Evolutionary conservation across 2,888 invertebrate genomes (phyloP), one percentile per base, ranked within the genome.

Genomic region (Capitulum mitella): DNA sequence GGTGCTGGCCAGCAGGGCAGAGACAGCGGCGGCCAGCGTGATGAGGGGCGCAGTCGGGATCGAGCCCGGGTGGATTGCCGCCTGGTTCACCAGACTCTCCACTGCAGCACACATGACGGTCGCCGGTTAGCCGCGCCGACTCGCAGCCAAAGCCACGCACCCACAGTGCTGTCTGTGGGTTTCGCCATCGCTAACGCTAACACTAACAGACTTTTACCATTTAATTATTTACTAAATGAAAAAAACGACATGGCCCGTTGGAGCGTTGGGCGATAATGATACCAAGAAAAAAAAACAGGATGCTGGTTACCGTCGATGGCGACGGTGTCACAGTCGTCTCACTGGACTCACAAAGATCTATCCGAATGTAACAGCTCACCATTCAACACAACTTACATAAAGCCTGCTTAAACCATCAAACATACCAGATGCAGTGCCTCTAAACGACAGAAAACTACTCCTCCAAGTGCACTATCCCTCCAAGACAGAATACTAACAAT

Each of bases 21-120:
- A n/a, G n/a, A n/a, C n/a, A n/a, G n/a, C n/a, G 29, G 58, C 5
- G 5, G 0, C 32, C 6, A 32, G 34, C 81, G 89, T 85, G 79
- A 89, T 89, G 79, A 90, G 85, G 26, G 89, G 89, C 70, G 90
- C 90, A 83, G 90, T 89, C 78, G 89, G 88, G 82, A 90, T 90
- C 81, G 89, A 89, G 77, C 90, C 90, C 6, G 89, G 90, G 84
- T 90, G 90, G 82, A 90, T 90, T 84, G 89, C 89, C 79, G 90
- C 89, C 26, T 40, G 70, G 70, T 40, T 70, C n/a, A n/a, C n/a
- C n/a, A n/a, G n/a, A n/a, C n/a, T n/a, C n/a, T n/a, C n/a, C n/a
- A n/a, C n/a, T n/a, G n/a, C n/a, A n/a, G n/a, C n/a, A n/a, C n/a
- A n/a, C n/a, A n/a, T n/a, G n/a, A n/a, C n/a, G n/a, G n/a, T n/a